Percentiles rank a stretch among this genome's conserved stretches.
Conservation (phyloP, 2,888 invertebrate species). For the Dasysyrphus tricinctus region DNA sequence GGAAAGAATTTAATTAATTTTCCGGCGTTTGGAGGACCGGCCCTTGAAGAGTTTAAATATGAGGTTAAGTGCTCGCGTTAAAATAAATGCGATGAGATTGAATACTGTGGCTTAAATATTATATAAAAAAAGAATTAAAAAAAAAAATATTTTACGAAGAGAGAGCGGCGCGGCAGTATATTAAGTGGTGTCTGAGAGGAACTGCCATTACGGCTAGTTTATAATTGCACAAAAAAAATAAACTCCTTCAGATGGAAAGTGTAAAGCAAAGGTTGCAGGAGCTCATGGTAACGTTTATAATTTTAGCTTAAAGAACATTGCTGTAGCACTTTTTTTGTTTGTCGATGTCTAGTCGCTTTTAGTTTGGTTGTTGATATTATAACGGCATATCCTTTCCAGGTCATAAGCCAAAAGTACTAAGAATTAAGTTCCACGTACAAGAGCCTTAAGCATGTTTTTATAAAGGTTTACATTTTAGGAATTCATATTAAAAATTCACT, state of each 20-base stretch:
- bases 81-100: conserved; percentile 6
- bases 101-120: not conserved
- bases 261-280: not conserved
- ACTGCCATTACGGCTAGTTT: conserved; percentile 4
- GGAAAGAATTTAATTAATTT: conserved; percentile 37
- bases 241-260: not conserved
- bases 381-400: not conserved
- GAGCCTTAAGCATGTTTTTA: too few species aligned
- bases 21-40: conserved; percentile 14
- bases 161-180: not conserved
- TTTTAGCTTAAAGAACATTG: not conserved
- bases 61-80: conserved; percentile 12
- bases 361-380: not conserved
- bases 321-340: not conserved
- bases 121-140: not conserved
- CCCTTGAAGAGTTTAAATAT: conserved; percentile 11
- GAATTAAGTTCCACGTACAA: too few species aligned
- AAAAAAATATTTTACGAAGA: not conserved
- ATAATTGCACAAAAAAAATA: not conserved
- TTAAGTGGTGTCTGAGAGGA: conserved; percentile 8
- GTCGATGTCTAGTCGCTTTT: not conserved
- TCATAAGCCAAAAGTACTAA: not conserved
- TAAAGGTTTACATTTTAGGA: too few species aligned
- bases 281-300: not conserved
- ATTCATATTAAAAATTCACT: too few species aligned